Conservation (phyloP, 2,797 vertebrate species). For the Aplochiton taeniatus region DNA sequence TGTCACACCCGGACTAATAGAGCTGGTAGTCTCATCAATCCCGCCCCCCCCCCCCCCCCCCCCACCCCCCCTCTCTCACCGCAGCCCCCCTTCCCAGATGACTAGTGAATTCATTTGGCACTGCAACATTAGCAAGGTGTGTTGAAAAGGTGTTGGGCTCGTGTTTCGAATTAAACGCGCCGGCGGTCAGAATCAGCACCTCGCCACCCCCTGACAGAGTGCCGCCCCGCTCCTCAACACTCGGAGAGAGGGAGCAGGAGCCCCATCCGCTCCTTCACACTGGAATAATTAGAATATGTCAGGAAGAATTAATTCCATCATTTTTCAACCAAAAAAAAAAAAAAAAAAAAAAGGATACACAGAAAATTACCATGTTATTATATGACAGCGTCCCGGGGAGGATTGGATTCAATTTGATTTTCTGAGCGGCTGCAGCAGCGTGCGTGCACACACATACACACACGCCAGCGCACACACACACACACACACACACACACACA, state of each 20-base stretch:
- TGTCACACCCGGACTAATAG: slow-evolving; percentile 52
- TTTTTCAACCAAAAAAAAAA: slow-evolving; percentile 86
- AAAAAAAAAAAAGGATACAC: slow-evolving; percentile 92
- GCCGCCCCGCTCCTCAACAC: slow-evolving; percentile 79
- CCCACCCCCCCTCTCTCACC: slow-evolving; percentile 54
- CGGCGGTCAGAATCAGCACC: slow-evolving; percentile 99
- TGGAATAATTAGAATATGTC: slow-evolving; percentile 99
- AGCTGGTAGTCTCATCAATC: slow-evolving; percentile 50
- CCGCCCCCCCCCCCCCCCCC: slow-evolving; percentile 42
- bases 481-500: too few species aligned
- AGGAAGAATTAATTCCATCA: slow-evolving; percentile 99
- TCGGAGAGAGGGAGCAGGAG: slow-evolving; percentile 80
- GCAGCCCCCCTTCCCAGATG: slow-evolving; percentile 89
- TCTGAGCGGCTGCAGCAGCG: slow-evolving; percentile 76
- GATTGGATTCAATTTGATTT: slow-evolving; percentile 99
- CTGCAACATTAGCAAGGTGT: slow-evolving; percentile 99
- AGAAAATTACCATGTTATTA: slow-evolving; percentile 99
- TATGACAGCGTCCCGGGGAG: slow-evolving; percentile 99
- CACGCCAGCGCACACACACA: background rate
- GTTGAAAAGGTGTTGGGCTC: slow-evolving; percentile 99
- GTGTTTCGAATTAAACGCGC: slow-evolving; percentile 99
- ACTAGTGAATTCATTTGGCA: slow-evolving; percentile 99
- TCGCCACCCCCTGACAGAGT: slow-evolving; percentile 86
- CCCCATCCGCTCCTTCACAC: slow-evolving; percentile 95
- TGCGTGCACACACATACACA: background rate